A percentile compares a stretch with the other conserved stretches of the same genome.
Evolutionary conservation across 1,140 invertebrate species (phyloP).

Genomic region (Yoshiicerus persimilis): DNA sequence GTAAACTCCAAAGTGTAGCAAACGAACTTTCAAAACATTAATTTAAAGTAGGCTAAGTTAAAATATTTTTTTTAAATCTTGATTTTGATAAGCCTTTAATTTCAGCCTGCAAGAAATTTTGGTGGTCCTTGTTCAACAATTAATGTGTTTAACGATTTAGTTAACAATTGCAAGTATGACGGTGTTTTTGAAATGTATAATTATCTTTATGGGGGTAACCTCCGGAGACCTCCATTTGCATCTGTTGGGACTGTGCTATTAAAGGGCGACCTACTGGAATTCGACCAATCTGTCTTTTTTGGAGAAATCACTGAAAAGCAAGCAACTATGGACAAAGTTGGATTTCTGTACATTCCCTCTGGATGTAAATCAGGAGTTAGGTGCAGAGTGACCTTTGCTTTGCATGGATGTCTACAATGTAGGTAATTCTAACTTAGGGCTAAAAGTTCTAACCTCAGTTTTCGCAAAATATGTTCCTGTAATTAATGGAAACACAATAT

Average conservation of each 20-base stretch:
- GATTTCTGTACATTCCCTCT: constrained; percentile 26
- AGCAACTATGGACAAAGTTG: neutral
- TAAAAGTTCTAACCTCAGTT: too few species aligned
- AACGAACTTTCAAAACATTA: too few species aligned
- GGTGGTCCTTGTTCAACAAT: constrained; percentile 15
- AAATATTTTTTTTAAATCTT: too few species aligned
- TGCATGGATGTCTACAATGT: constrained; percentile 28
- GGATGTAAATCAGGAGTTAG: neutral
- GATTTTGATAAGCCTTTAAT: too few species aligned
- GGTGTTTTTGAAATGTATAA: constrained; percentile 27
- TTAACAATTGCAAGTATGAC: constrained; percentile 25
- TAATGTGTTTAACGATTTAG: neutral
- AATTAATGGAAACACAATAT: too few species aligned
- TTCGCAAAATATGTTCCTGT: too few species aligned
- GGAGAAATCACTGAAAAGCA: too few species aligned
- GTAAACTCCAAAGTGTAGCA: too few species aligned
- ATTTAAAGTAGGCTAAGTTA: too few species aligned
- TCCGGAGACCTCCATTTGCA: neutral
- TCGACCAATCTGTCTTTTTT: constrained; percentile 27
- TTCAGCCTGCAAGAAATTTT: constrained; percentile 23
- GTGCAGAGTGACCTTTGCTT: neutral
- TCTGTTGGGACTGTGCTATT: neutral
- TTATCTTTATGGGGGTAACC: constrained; percentile 19
- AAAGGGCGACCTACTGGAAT: neutral
- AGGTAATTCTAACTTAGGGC: too few species aligned